Evolutionary conservation across 1,140 invertebrate species (phyloP), one percentile per base, ranked within the genome.

Genomic region (Caenorhabditis inopinata): DNA sequence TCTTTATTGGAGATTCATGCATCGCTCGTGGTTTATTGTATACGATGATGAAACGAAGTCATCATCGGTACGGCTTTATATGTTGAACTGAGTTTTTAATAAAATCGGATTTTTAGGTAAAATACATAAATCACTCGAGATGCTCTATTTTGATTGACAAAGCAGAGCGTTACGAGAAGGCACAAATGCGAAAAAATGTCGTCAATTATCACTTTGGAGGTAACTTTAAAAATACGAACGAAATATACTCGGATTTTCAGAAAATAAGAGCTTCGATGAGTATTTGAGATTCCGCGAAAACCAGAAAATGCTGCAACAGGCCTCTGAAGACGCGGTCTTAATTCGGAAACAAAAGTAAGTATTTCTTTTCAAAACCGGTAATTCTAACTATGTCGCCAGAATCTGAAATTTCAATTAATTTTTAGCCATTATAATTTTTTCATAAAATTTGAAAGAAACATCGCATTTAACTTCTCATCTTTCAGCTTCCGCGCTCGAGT

Each of bases 141-240:
- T 29, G 11, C 3, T 68, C 58, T 21, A 68, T 68, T 38, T 16
- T 68, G n/a, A 68, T 68, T 5, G 58, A 68, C n/a, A 35, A 38
- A 68, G 58, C 58, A 9, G 58, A 68, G 35, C 58, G 35, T 29
- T 68, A 68, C 38, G 58, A 68, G n/a, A 38, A 68, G 32, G n/a
- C 6, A 9, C 3, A 12, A n/a, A 16, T n/a, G 7, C 9, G 16
- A 38, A 18, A 38, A 38, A 32, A 21, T 38, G 11, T 68, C 21
- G 29, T 68, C 1, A 68, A 68, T 18, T 68, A 68, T n/a, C 23
- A 42, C n/a, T 5, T 35, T 6, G 32, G 7, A 42, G 38, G 38
- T 42, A 42, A 7, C 14, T 5, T 42, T 42, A 7, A 42, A 42
- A 7, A 42, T 42, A 7, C 14, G 14, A 7, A 7, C 38, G 14